These are phyloP conservation scores for Malurus melanocephalus DNA, from an alignment of 2,113 vertebrate genomes.

Conservation along the genomic window DNA sequence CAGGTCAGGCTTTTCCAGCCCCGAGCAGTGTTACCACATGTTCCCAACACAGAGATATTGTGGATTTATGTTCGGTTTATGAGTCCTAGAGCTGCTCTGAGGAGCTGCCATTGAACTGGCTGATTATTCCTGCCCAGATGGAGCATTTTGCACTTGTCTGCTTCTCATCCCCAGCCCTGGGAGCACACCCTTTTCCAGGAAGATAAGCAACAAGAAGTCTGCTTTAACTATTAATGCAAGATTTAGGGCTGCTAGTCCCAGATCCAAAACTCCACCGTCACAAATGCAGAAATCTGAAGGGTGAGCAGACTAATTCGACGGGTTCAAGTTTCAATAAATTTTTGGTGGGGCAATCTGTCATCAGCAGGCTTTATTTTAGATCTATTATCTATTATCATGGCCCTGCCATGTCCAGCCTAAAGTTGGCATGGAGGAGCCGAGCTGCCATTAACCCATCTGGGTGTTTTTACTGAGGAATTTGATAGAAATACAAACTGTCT, in stretches of 20 bases:
- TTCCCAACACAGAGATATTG: not conserved
- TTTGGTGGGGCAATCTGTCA: not conserved
- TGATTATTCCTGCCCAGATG: not conserved
- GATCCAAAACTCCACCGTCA: not conserved
- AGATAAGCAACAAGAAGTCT: not conserved
- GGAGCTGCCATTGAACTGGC: not conserved
- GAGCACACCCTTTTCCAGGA: conserved; percentile 16
- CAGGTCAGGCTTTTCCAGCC: not conserved
- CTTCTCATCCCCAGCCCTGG: not conserved
- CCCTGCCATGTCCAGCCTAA: not conserved
- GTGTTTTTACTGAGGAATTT: not conserved
- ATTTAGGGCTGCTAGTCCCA: not conserved
- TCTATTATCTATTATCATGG: not conserved
- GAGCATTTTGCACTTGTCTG: not conserved
- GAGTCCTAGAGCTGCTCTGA: not conserved
- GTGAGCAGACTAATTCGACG: not conserved
- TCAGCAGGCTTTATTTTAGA: not conserved
- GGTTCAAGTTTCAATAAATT: not conserved
- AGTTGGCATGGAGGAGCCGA: not conserved
- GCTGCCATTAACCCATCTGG: not conserved
- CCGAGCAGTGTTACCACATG: not conserved
- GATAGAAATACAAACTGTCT: not conserved
- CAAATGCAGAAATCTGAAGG: not conserved
- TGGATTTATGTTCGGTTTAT: conserved; percentile 9
- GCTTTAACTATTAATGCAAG: not conserved